A percentile compares a stretch with the other conserved stretches of the same genome.
phyloP scores from a whole-genome alignment of 2,888 invertebrate species.

The Zaprionus bogoriensis region DNA sequence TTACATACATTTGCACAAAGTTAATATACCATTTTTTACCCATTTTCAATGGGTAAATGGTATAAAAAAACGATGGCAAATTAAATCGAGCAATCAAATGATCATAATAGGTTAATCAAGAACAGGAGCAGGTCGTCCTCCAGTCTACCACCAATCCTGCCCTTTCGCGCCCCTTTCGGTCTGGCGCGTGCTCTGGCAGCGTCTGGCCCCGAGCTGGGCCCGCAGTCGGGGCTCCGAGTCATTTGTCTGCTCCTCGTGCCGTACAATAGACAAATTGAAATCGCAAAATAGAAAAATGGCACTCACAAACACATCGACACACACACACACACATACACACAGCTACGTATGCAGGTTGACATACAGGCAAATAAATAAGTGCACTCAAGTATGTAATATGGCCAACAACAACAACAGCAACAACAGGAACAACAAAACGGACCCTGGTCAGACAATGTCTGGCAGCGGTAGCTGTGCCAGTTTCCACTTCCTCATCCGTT shows the following conservation, averaged over 20 bases:
- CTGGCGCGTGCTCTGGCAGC: constrained; percentile 1
- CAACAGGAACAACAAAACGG: no score
- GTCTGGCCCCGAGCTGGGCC: constrained; percentile 1
- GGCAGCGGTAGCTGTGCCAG: constrained; percentile 32
- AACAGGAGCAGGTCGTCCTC: constrained; percentile 49
- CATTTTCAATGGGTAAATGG: no score
- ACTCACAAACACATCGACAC: constrained; percentile 39
- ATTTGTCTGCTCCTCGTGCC: constrained; percentile 42
- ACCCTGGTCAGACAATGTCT: constrained; percentile 62
- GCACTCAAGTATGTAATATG: constrained; percentile 78
- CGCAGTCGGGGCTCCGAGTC: constrained; percentile 13
- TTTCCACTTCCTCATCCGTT: constrained; percentile 36
- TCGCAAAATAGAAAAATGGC: constrained; percentile 59
- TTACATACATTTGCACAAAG: no score
- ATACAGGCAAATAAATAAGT: constrained; percentile 73
- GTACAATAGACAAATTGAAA: constrained; percentile 73
- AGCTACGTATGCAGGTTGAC: constrained; percentile 56
- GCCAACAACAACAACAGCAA: constrained; percentile 41
- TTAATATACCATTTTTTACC: no score
- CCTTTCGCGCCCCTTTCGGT: constrained; percentile 1
- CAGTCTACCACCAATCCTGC: constrained; percentile 13
- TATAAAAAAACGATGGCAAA: constrained; percentile 60
- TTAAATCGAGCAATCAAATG: constrained; percentile 77
- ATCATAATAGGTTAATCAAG: constrained; percentile 77
- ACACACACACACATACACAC: constrained; percentile 27